These are phyloP conservation scores for Zosterops hypoxanthus DNA, from an alignment of 2,113 vertebrate genomes.

Conservation along the genomic window DNA sequence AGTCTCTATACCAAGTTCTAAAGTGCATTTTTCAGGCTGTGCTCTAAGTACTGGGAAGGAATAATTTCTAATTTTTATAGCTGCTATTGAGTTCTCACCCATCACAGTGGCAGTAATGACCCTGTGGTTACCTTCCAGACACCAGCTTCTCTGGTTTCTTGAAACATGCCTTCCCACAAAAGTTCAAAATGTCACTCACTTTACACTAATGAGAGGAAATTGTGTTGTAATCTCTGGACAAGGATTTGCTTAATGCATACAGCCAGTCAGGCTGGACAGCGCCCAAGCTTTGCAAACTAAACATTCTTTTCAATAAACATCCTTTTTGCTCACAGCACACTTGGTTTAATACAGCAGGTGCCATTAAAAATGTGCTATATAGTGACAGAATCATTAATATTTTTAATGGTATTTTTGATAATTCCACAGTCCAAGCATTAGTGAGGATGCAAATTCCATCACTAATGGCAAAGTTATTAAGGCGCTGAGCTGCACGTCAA, in stretches of 20 bases:
- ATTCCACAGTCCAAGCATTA: neutral
- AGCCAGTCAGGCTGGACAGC: neutral
- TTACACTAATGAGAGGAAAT: slow-evolving; percentile 34
- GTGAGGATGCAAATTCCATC: neutral
- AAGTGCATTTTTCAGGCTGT: neutral
- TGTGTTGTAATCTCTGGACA: neutral
- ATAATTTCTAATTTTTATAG: neutral
- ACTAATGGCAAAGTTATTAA: neutral
- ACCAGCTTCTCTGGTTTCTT: slow-evolving; percentile 1
- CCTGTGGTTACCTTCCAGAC: neutral
- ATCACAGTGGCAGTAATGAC: neutral
- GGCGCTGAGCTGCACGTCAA: neutral
- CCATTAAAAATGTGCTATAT: neutral
- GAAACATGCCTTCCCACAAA: neutral
- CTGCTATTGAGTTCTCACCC: neutral
- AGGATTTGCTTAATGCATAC: neutral
- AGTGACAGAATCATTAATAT: neutral
- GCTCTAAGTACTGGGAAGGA: neutral
- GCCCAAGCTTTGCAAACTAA: neutral
- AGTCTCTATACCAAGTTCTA: neutral
- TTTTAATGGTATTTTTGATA: neutral
- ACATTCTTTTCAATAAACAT: neutral
- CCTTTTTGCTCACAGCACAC: neutral
- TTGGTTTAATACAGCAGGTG: neutral
- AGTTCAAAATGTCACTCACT: slow-evolving; percentile 21